A percentile compares a stretch with the other conserved stretches of the same genome.
phyloP scores from a whole-genome alignment of 2,888 invertebrate genomes.

The Agriopis leucophaearia region DNA sequence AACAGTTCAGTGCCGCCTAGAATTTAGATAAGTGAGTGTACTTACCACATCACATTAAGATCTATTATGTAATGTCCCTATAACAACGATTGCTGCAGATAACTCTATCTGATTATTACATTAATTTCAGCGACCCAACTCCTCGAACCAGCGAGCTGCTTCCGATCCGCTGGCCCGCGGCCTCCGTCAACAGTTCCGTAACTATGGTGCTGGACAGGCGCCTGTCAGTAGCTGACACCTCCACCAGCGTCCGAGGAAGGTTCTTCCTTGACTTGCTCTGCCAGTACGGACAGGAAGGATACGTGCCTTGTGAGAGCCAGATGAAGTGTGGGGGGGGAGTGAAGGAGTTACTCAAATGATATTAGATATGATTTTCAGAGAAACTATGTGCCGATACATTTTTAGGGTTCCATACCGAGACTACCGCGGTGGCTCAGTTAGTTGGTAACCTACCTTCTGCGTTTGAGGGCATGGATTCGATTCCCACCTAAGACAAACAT shows the following conservation, averaged over 20 bases:
- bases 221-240: slow-evolving; percentile 53
- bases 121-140: slow-evolving; percentile 70
- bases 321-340: slow-evolving; percentile 51
- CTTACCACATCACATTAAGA: no score
- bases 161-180: slow-evolving; percentile 65
- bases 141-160: slow-evolving; percentile 58
- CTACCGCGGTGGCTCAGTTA: no score
- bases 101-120: neutral
- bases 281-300: slow-evolving; percentile 67
- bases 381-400: no score
- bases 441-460: no score
- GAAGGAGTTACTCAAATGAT: neutral
- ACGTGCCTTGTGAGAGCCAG: slow-evolving; percentile 72
- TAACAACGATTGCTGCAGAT: no score
- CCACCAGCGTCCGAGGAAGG: slow-evolving; percentile 50
- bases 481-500: no score
- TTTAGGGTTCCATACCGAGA: no score
- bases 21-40: no score
- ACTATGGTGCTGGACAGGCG: slow-evolving; percentile 59
- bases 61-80: no score
- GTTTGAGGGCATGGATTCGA: no score
- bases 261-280: slow-evolving; percentile 68
- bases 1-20: no score
- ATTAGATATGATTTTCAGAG: neutral
- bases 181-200: slow-evolving; percentile 57